Conservation (phyloP, 2,888 invertebrate species). For the Prosopocoilus inquinatus region DNA sequence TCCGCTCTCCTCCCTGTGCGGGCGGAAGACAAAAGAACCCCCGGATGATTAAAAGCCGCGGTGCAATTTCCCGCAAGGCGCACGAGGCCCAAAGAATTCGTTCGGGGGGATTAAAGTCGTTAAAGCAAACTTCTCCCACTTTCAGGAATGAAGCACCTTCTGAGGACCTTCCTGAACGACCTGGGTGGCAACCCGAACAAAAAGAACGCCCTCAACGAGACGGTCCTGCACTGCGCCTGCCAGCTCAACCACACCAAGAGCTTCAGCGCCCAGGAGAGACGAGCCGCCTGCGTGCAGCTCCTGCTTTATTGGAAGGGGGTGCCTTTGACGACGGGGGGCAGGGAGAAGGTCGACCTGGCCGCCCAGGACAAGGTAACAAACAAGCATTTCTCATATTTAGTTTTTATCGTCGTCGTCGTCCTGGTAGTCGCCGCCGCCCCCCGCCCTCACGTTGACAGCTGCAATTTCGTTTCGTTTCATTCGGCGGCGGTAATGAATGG, state of each 20-base stretch:
- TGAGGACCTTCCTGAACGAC: conserved; percentile 63
- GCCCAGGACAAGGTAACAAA: conserved; percentile 61
- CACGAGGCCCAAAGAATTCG: neutral
- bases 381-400: too few species aligned
- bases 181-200: conserved; percentile 68
- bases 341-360: conserved; percentile 59
- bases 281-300: conserved; percentile 61
- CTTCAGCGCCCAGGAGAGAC: conserved; percentile 56
- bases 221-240: conserved; percentile 63
- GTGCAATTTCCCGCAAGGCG: too few species aligned
- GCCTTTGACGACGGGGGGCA: conserved; percentile 53
- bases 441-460: too few species aligned
- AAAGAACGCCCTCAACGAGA: conserved; percentile 62
- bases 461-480: too few species aligned
- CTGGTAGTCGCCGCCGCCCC: too few species aligned
- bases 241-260: conserved; percentile 52
- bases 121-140: conserved; percentile 5
- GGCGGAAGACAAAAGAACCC: too few species aligned
- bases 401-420: too few species aligned
- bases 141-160: conserved; percentile 56
- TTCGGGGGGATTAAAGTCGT: neutral
- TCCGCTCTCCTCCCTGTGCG: too few species aligned
- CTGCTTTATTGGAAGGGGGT: conserved; percentile 63
- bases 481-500: too few species aligned
- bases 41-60: too few species aligned